Base-by-base conservation (phyloP, 2,113 vertebrate genomes). In the Etheostoma cragini region DNA sequence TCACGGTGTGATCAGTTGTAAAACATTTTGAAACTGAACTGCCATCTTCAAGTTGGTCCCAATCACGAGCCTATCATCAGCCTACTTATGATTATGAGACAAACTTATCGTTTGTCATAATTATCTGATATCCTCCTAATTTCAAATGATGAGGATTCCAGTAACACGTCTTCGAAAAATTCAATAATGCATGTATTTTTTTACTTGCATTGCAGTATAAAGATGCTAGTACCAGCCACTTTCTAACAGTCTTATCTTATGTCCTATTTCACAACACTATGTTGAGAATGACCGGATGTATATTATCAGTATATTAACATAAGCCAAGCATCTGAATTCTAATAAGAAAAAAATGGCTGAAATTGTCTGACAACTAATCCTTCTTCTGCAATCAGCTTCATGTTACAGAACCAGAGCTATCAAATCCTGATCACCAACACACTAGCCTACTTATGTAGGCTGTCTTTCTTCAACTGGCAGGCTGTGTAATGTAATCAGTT, bases 401-500 rank as follows among this genome's bases (percentile, higher is more conserved):
- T 45, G 10, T 33, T 6, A 33, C 19, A 53, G 54, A 67, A 67
- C 26, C 70, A 45, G n/a, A 57, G 16, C 12, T 7, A 21, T 60
- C 45, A 66, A 15, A 50, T 35, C 35, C 53, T 24, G 8, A 61
- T 61, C 65, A 45, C 33, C 6, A 50, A 21, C 21, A 64, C 33
- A 16, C 14, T 35, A n/a, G n/a, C n/a, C n/a, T n/a, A 8, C 22
- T 3, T 3, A 5, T 54, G 35, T 10, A 38, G 38, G 38, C 38
- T 38, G 53, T 3, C 24, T 24, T 5, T 24, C 11, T 17, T 22
- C 30, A 64, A 45, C 57, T 69, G 42, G 13, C 50, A 38, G 38
- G 38, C 38, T 15, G 11, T 68, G 72, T 72, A 47, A 74, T 13
- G 30, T 30, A 64, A 80, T 78, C 53, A 50, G n/a, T 69, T 73